A percentile compares a stretch with the other conserved stretches of the same genome.
phyloP scores from a whole-genome alignment of 2,113 vertebrate species.

The Seriola dumerili region DNA sequence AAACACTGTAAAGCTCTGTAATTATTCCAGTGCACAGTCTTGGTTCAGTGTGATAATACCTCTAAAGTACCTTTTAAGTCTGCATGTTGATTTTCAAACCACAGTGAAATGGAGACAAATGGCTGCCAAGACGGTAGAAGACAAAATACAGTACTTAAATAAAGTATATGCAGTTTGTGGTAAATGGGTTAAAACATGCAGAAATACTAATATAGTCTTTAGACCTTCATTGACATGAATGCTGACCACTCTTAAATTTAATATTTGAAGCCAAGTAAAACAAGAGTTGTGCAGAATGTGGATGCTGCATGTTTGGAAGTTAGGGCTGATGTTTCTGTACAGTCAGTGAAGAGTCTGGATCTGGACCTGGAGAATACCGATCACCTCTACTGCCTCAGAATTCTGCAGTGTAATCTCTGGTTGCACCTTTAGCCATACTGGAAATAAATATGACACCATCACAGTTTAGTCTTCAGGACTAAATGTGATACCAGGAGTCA shows the following conservation, averaged over 20 bases:
- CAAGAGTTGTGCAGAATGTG: neutral
- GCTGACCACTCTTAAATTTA: neutral
- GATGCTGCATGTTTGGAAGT: neutral
- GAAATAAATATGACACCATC: neutral
- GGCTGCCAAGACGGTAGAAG: neutral
- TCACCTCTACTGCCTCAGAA: constrained; percentile 14
- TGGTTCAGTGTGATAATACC: neutral
- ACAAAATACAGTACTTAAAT: neutral
- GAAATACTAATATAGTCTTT: neutral
- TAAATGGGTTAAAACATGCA: neutral
- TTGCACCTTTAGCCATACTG: constrained; percentile 1
- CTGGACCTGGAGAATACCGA: neutral
- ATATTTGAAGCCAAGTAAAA: neutral
- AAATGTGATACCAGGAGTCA: neutral
- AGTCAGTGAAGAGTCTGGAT: neutral
- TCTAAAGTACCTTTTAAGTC: neutral
- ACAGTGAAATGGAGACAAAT: neutral
- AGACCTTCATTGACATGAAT: neutral
- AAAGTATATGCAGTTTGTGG: neutral
- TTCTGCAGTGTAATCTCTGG: neutral
- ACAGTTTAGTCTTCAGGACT: neutral
- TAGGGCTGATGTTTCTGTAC: neutral
- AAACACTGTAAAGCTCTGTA: neutral
- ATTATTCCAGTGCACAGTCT: neutral
- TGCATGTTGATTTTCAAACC: neutral